Evolutionary conservation across 2,113 vertebrate species (phyloP).

Genomic region (Empidonax alnorum): DNA sequence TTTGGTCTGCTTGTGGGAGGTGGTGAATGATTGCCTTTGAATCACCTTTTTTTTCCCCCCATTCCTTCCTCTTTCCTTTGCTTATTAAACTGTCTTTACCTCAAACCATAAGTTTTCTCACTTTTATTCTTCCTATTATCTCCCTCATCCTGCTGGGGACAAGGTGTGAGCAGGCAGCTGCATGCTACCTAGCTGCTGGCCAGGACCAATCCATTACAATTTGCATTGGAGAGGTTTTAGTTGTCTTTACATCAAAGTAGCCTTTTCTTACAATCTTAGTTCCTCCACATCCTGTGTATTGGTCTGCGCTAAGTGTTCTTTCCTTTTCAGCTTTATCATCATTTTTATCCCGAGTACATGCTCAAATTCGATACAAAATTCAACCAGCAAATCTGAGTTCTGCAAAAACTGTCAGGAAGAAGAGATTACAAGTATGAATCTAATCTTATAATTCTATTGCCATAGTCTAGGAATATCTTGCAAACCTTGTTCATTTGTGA

Average conservation of each 20-base stretch:
- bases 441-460: neutral
- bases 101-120: neutral
- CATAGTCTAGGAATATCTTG: neutral
- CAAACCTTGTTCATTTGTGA: neutral
- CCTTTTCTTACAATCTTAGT: neutral
- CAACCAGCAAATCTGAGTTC: neutral
- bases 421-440: neutral
- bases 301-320: neutral
- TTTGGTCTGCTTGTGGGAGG: neutral
- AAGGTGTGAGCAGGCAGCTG: neutral
- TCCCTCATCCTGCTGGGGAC: neutral
- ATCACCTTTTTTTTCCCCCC: rapidly evolving
- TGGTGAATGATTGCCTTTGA: neutral
- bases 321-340: neutral
- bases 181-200: neutral
- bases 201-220: neutral
- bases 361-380: neutral
- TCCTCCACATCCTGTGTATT: neutral
- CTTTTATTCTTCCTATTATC: neutral
- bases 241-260: neutral
- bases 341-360: neutral
- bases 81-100: neutral
- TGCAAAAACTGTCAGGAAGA: neutral
- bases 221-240: neutral
- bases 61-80: neutral